phyloP scores from a whole-genome alignment of 2,797 vertebrate species.

The Pogoniulus pusillus region DNA sequence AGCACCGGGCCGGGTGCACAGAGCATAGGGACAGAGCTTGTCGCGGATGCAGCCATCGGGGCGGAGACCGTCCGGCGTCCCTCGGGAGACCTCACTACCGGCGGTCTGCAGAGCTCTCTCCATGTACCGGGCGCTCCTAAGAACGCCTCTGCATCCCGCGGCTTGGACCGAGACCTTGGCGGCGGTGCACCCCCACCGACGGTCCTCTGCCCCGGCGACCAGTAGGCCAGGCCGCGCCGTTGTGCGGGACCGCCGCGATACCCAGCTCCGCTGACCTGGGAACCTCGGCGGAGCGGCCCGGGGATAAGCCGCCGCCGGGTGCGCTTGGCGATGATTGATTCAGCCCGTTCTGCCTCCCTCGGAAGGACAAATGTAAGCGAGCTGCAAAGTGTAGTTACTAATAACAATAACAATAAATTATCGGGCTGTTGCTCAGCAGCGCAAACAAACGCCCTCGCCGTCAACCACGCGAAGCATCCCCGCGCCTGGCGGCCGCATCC shows the following conservation, averaged over 20 bases:
- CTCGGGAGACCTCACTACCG: neutral
- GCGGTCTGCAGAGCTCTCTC: neutral
- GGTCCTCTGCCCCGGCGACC: neutral
- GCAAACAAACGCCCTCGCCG: neutral
- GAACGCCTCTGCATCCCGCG: neutral
- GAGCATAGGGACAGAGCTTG: neutral
- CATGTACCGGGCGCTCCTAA: neutral
- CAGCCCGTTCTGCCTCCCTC: neutral
- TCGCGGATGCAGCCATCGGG: neutral
- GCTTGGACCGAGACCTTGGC: neutral
- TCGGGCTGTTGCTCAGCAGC: neutral
- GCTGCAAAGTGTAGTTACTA: constrained; percentile 54
- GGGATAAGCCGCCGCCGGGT: neutral
- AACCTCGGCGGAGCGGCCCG: neutral
- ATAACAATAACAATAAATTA: constrained; percentile 54
- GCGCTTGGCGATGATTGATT: neutral
- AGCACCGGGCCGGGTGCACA: neutral
- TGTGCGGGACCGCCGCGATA: neutral
- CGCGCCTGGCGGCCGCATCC: neutral
- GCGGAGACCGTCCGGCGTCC: neutral
- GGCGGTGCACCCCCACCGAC: neutral
- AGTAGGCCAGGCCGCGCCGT: neutral
- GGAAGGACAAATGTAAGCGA: constrained; percentile 43
- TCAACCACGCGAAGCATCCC: neutral
- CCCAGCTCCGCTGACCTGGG: neutral